Evolutionary conservation across 2,797 vertebrate species (phyloP).

Genomic region (Xiphorhynchus erythropygius): DNA sequence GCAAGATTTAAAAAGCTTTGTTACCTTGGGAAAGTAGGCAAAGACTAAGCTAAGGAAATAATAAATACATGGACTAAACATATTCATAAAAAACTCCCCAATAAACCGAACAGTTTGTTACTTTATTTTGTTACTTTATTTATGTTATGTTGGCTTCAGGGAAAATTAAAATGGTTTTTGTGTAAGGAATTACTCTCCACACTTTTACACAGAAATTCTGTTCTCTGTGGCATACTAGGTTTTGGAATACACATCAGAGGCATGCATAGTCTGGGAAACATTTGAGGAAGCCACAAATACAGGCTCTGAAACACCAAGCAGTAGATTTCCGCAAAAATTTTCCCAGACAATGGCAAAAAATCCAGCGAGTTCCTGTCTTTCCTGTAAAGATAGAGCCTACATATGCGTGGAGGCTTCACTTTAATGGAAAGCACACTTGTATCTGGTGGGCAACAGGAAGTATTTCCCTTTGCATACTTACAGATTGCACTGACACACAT

Average conservation of each 20-base stretch:
- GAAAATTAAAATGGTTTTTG: neutral
- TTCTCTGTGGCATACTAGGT: neutral
- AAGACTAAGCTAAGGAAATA: neutral
- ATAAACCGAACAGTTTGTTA: neutral
- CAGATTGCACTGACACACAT: neutral
- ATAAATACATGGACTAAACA: neutral
- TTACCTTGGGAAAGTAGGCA: neutral
- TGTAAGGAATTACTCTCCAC: neutral
- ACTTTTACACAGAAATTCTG: neutral
- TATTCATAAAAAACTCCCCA: neutral
- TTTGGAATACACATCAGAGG: neutral
- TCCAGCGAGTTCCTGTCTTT: neutral
- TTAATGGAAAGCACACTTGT: neutral
- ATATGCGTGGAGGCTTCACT: neutral
- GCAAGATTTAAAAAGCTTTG: neutral
- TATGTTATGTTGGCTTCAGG: neutral
- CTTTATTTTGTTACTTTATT: neutral
- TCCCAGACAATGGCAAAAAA: neutral
- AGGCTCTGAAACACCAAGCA: neutral
- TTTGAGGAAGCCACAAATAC: neutral
- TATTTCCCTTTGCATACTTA: neutral
- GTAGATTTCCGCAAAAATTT: neutral
- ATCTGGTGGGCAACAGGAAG: conserved; percentile 24
- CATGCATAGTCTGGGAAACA: neutral
- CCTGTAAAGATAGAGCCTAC: neutral